Evolutionary conservation across 64 coral and sea anemone genomes (phyloP), one percentile per base, ranked within the genome.

Genomic region (Orbicella faveolata): DNA sequence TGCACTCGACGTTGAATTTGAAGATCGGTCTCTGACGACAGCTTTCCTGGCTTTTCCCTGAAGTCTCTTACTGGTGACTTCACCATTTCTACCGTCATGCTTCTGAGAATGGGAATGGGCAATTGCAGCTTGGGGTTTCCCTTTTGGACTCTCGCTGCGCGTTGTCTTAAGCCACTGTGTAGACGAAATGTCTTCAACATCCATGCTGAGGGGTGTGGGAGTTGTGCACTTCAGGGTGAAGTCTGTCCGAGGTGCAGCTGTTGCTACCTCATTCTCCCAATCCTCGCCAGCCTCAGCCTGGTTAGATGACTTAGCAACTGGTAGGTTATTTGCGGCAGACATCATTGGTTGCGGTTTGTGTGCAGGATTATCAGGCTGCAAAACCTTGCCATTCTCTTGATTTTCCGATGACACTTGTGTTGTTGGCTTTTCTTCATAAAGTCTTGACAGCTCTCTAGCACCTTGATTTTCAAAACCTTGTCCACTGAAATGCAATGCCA

Each of bases 381-480:
- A n/a, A 13, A 15, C 57, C 8, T 39, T 61, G 21, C 57, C 61
- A 82, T 12, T 64, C 17, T 14, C 18, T 35, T 63, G 82, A 54
- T 26, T 2, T 72, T 85, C 41, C 52, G 82, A 21, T 41, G 34
- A 37, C 62, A 41, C 62, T 36, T 37, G 35, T 4, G 6, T 21
- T 4, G 6, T 21, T 67, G 80, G 36, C 34, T 72, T 85, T 36
- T 44, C 80, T 73, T 83, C 72, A 74, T 81, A 33, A 25, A 81
- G 52, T 12, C 36, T 52, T 63, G 79, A 39, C 33, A 84, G 84
- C 2, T 73, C 34, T 48, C 16, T 83, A 65, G 89, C 54, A 18
- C 97, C 97, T 53, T 99, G 94, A 53, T 96, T 99, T 63, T 91
- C 61, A 52, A 99, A 81, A 3, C 97, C 97, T 54, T 89, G 75